Evolutionary conservation across 2,113 vertebrate genomes (phyloP).

Genomic region (Lamprotornis superbus): DNA sequence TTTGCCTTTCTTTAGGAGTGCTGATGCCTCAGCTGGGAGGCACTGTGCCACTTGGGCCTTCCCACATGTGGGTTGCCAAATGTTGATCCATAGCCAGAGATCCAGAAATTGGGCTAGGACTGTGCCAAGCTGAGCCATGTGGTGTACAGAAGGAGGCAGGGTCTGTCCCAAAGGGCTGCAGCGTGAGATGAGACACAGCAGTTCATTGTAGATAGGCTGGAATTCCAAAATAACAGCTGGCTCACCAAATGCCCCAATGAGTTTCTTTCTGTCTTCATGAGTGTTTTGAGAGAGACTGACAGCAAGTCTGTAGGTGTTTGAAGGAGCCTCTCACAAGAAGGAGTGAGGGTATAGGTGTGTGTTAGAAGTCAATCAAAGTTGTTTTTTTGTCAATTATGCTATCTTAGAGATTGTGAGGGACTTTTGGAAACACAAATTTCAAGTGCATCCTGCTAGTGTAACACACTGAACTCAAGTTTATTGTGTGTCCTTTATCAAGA

Average conservation of each 20-base stretch:
- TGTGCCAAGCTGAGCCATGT: not conserved
- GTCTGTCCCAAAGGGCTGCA: not conserved
- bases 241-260: not conserved
- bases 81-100: not conserved
- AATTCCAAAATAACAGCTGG: not conserved
- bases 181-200: rapidly evolving
- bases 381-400: not conserved
- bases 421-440: not conserved
- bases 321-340: not conserved
- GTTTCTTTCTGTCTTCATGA: not conserved
- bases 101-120: not conserved
- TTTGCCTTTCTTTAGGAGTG: not conserved
- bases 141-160: not conserved
- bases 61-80: rapidly evolving
- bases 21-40: not conserved
- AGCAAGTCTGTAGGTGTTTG: not conserved
- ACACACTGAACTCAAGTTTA: not conserved
- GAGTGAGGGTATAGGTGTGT: not conserved
- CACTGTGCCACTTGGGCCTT: not conserved
- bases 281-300: not conserved
- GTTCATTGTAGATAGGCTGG: rapidly evolving
- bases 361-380: not conserved
- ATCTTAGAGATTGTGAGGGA: not conserved
- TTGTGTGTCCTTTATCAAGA: not conserved
- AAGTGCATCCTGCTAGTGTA: not conserved